Percentiles rank a stretch among this genome's conserved stretches.
phyloP scores from a whole-genome alignment of 2,888 invertebrate genomes.

The Lumbricus terrestris region DNA sequence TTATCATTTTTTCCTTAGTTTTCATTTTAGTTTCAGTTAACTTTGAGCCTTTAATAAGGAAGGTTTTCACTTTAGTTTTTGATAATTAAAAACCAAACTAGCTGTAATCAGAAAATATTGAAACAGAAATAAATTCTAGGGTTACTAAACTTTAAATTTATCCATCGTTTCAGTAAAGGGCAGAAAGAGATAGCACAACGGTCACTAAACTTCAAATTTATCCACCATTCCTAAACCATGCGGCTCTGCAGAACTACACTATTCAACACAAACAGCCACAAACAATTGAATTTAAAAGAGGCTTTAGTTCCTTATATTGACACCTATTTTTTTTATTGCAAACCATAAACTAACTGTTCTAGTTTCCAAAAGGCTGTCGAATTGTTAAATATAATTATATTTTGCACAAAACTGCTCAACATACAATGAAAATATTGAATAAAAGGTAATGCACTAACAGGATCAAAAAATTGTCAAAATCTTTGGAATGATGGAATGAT shows the following conservation, averaged over 20 bases:
- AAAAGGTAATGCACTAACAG: not conserved
- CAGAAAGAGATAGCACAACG: too few relatives aligned
- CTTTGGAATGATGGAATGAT: too few relatives aligned
- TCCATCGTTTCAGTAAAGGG: too few relatives aligned
- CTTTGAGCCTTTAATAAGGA: too few relatives aligned
- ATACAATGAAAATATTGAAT: not conserved
- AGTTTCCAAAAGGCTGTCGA: not conserved
- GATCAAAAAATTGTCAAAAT: too few relatives aligned
- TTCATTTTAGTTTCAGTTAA: too few relatives aligned
- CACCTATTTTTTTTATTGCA: not conserved
- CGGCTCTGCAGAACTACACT: not conserved
- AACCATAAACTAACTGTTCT: constrained; percentile 3
- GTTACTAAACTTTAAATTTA: not conserved
- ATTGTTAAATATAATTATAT: not conserved
- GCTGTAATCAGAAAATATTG: not conserved
- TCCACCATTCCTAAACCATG: not conserved
- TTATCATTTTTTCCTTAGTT: too few relatives aligned
- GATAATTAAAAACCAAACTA: too few relatives aligned
- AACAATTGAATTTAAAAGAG: not conserved
- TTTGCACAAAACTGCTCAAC: not conserved
- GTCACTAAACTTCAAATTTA: not conserved
- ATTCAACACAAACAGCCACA: not conserved
- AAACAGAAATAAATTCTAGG: not conserved
- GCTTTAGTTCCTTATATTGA: not conserved
- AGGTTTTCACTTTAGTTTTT: too few relatives aligned